Percentiles rank a stretch among this genome's conserved stretches.
Evolutionary conservation across 2,797 vertebrate genomes (phyloP).

Genomic region (Atherinosoma microstoma): DNA sequence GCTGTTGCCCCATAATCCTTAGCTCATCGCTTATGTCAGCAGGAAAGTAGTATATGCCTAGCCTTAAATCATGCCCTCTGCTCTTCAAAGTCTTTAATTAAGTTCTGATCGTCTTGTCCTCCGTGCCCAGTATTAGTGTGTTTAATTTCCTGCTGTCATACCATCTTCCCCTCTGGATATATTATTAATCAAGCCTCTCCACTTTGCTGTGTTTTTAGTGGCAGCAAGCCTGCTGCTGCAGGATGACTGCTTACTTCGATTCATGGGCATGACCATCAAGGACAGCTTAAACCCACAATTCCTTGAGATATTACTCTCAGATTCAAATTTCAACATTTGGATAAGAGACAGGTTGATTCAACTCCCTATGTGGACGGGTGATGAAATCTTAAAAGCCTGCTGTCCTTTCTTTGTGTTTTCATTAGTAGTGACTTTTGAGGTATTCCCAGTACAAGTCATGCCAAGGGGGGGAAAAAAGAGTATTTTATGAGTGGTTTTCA

Average conservation of each 20-base stretch:
- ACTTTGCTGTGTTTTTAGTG: conserved; percentile 66
- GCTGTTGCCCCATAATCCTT: conserved; percentile 69
- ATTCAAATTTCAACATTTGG: conserved; percentile 81
- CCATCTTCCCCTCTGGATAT: conserved; percentile 78
- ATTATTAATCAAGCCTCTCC: conserved; percentile 83
- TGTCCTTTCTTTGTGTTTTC: conserved; percentile 52
- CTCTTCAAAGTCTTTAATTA: conserved; percentile 85
- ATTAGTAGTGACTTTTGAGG: conserved; percentile 40
- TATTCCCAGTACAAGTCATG: conserved; percentile 40
- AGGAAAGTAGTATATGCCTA: conserved; percentile 74
- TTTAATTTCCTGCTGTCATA: conserved; percentile 87
- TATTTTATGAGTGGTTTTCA: background rate
- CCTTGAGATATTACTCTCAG: conserved; percentile 71
- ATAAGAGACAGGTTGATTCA: conserved; percentile 59
- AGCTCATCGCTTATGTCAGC: conserved; percentile 73
- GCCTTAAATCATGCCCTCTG: conserved; percentile 77
- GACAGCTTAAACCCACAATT: conserved; percentile 71
- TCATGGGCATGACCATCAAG: conserved; percentile 67
- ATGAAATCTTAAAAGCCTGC: conserved; percentile 50
- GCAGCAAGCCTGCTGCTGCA: conserved; percentile 46
- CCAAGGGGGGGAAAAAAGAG: background rate
- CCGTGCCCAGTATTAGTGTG: conserved; percentile 78
- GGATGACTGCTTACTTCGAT: conserved; percentile 69
- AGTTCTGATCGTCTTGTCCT: conserved; percentile 79
- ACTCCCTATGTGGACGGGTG: conserved; percentile 45